These are phyloP conservation scores for Lepisosteus osseus DNA, from an alignment of 2,113 vertebrate species.

Conservation along the genomic window DNA sequence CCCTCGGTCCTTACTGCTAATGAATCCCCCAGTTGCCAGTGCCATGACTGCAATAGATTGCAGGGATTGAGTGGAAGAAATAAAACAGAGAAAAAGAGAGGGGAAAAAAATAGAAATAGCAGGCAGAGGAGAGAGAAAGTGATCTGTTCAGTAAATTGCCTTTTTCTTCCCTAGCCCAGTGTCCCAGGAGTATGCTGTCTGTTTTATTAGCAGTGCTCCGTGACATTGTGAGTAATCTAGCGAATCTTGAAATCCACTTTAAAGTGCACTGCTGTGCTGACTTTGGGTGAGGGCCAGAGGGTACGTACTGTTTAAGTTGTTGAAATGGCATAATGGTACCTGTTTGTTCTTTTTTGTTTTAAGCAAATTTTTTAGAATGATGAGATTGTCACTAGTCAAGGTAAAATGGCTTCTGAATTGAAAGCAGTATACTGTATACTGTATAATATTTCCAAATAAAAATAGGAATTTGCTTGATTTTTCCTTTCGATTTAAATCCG, in stretches of 20 bases:
- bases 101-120: neutral
- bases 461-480: no score
- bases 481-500: no score
- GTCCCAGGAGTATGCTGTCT: constrained; percentile 16
- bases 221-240: constrained; percentile 47
- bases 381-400: no score
- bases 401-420: no score
- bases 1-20: neutral
- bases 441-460: no score
- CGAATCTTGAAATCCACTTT: constrained; percentile 28
- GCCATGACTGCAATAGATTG: neutral
- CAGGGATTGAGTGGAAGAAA: neutral
- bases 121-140: neutral
- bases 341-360: neutral
- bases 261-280: neutral
- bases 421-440: no score
- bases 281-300: neutral
- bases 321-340: neutral
- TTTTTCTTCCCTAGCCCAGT: constrained; percentile 12
- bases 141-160: constrained; percentile 23
- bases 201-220: constrained; percentile 29
- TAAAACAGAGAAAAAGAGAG: constrained; percentile 14
- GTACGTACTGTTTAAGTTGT: no score
- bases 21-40: neutral
- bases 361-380: neutral